Base-by-base conservation (phyloP, 2,888 invertebrate species). In the Zaprionus lineosus region DNA sequence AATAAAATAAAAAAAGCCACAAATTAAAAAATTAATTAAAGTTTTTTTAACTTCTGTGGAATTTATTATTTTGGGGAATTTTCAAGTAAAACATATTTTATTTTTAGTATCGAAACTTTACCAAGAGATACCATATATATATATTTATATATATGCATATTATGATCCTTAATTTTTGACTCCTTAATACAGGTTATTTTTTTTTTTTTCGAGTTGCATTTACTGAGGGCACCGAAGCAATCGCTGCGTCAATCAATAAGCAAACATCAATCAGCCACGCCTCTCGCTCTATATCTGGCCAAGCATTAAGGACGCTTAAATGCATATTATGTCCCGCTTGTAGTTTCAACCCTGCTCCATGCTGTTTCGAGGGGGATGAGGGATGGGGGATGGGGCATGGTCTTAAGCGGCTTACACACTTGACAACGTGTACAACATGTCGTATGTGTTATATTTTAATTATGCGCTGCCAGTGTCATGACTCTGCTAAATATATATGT, bases 401-500 rank as follows among this genome's bases (percentile, higher is more conserved):
- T 39, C 40, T 74, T 77, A 82, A 78, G 71, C 74, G 75, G 82
- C 60, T 76, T 78, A 82, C 63, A 66, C 28, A 18, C 39, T 53
- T 56, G 52, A 66, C 82, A 74, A 28, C 34, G 15, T 53, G 69
- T 51, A 63, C 56, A 51, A 51, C 82, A 71, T 70, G 71, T 51
- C 63, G 78, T 15, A 78, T 82, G 47, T 36, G 63, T 59, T 33
- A 66, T 56, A 82, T 78, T 78, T 76, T 82, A 76, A 76, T 76
- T 76, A 82, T 61, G 57, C 8, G 57, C 41, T 53, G 52, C 59
- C 47, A n/a, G n/a, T 59, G 33, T 56, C 28, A 26, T 52, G 39
- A 8, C 8, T 26, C 37, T 16, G 26, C 11, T 2, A 1, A 8
- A 5, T 5, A 9, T 8, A 12, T 21, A 12, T 15, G 18, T 15